Evolutionary conservation across 2,888 invertebrate genomes (phyloP).

Genomic region (Gisinianus flammeolus): DNA sequence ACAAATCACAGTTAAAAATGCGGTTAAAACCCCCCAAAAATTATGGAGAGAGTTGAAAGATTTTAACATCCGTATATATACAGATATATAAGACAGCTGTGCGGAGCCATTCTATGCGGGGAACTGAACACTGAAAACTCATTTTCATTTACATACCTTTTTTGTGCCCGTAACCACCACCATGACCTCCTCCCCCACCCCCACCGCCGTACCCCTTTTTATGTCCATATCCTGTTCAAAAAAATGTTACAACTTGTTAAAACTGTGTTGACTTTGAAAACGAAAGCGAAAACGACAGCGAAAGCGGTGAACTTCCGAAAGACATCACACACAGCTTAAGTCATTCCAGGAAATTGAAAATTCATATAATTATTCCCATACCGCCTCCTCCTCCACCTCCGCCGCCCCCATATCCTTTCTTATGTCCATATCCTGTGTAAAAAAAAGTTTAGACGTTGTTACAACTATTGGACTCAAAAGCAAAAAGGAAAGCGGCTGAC

Average conservation of each 20-base stretch:
- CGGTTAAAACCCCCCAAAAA: too few relatives aligned
- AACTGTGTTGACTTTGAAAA: neutral
- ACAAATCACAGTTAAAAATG: too few relatives aligned
- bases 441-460: too few relatives aligned
- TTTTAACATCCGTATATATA: too few relatives aligned
- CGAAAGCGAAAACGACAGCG: neutral
- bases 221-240: conserved; percentile 22
- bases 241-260: neutral
- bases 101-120: neutral
- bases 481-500: too few relatives aligned
- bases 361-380: neutral
- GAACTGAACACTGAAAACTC: neutral
- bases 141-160: neutral
- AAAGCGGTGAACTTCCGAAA: neutral
- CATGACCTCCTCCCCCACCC: conserved; percentile 25
- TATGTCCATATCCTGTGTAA: conserved; percentile 15
- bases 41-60: too few relatives aligned
- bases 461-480: too few relatives aligned
- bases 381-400: conserved; percentile 25
- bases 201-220: conserved; percentile 36
- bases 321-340: neutral
- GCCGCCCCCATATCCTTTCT: conserved; percentile 19
- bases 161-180: conserved; percentile 34
- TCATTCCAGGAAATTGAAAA: neutral
- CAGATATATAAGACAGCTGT: too few relatives aligned